Evolutionary conservation across 1,140 invertebrate genomes (phyloP), one percentile per base, ranked within the genome.

Genomic region (Luehdorfia chinensis): DNA sequence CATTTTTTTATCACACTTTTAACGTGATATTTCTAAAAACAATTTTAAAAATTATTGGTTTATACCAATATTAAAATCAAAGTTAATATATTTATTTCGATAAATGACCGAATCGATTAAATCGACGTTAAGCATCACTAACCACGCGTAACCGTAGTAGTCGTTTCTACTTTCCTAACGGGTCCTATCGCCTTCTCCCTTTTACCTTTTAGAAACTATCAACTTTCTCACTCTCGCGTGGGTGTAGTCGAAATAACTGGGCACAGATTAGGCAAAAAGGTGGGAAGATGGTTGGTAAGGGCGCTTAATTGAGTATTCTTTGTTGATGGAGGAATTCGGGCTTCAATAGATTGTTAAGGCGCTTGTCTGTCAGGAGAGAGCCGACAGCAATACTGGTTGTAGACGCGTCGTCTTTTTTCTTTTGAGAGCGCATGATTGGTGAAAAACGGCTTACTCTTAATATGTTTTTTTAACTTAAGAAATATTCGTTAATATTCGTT

Each of bases 111-210:
- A 27, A 1, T 9, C 15, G 5, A 9, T 11, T 36, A 7, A 19
- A 1, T 14, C n/a, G 9, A 15, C 25, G 9, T n/a, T 30, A 21
- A 36, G 47, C 70, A 64, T 62, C 70, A 63, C 60, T 70, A 64
- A 37, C 52, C 45, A 52, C 41, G 74, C 74, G 74, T 75, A 77
- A 77, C 59, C 55, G 62, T 65, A 47, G 74, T 77, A 77, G 74
- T 77, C 59, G 52, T 53, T 48, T 64, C 62, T 64, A 67, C 68
- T 74, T 74, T 74, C 64, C 60, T 77, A 77, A 77, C 74, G 71
- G 73, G 56, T 53, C 45, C 32, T 54, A 33, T 55, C 21, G 8
- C 37, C 47, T 0, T 70, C 71, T 59, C 59, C 53, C 41, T 70
- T 46, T n/a, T 18, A 44, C 55, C 14, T 18, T 28, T 28, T 9